A percentile compares a stretch with the other conserved stretches of the same genome.
These are phyloP conservation scores for Podarcis muralis DNA, from an alignment of 2,113 vertebrate genomes.

Conservation along the genomic window DNA sequence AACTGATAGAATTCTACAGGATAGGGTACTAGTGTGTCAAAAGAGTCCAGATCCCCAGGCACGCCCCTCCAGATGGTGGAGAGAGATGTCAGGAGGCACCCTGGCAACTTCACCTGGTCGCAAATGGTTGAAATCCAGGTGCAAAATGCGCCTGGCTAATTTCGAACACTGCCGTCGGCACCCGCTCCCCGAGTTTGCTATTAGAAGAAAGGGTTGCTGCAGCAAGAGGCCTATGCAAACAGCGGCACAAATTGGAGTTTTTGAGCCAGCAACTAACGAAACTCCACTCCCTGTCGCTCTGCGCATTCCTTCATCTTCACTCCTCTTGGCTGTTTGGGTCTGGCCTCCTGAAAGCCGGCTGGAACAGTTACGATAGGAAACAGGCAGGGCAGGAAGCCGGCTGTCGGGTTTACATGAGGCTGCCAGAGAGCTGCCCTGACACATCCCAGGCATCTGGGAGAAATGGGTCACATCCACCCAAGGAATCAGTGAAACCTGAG, in stretches of 20 bases:
- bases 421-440: conserved; percentile 54
- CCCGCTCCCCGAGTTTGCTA: not conserved
- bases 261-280: no score
- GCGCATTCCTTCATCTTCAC: not conserved
- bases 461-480: not conserved
- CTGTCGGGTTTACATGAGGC: conserved; percentile 50
- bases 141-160: no score
- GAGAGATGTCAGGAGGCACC: no score
- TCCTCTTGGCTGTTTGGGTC: not conserved
- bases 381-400: conserved; percentile 32
- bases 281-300: not conserved
- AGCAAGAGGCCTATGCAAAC: not conserved
- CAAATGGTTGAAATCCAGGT: no score
- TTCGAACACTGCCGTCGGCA: no score
- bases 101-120: no score
- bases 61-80: no score
- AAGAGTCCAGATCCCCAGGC: no score
- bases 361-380: not conserved
- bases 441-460: conserved; percentile 47
- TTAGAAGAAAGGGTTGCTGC: not conserved
- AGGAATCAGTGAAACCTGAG: no score
- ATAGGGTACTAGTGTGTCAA: no score
- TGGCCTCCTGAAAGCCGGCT: not conserved
- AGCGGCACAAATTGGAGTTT: not conserved
- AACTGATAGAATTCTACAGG: no score